Evolutionary conservation across 2,113 vertebrate species (phyloP).

Genomic region (Triplophysa rosa): DNA sequence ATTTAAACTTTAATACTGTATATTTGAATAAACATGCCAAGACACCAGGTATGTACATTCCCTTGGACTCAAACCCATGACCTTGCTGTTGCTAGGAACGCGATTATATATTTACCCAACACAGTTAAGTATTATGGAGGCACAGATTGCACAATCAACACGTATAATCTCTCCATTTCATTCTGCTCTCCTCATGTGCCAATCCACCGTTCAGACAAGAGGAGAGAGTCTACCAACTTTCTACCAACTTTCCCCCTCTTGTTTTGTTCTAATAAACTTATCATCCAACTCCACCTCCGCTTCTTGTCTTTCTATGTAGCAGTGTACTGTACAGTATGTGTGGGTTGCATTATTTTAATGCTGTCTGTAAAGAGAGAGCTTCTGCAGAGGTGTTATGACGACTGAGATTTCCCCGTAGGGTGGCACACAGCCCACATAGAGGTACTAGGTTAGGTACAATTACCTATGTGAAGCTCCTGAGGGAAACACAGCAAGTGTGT

Average conservation of each 20-base stretch:
- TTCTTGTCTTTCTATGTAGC: constrained; percentile 3
- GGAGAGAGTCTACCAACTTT: constrained; percentile 4
- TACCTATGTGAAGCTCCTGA: constrained; percentile 4
- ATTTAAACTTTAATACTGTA: no score
- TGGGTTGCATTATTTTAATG: constrained; percentile 32
- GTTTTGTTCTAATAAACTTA: constrained; percentile 21
- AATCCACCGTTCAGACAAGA: not conserved
- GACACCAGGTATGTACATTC: no score
- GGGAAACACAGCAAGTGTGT: not conserved
- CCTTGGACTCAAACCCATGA: no score
- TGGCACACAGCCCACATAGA: constrained; percentile 2
- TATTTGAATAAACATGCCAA: no score
- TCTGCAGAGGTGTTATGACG: constrained; percentile 29
- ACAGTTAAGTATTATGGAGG: not conserved
- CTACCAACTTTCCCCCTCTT: constrained; percentile 9
- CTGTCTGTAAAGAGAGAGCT: constrained; percentile 16
- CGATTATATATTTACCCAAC: no score
- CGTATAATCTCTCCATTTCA: not conserved
- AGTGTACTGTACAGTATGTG: not conserved
- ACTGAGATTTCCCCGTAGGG: constrained; percentile 5
- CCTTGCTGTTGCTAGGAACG: no score
- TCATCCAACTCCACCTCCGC: constrained; percentile 10
- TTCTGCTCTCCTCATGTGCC: not conserved
- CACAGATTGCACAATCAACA: not conserved
- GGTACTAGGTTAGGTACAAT: not conserved